Evolutionary conservation across 1,140 invertebrate genomes (phyloP).

Genomic region (Drosophila auraria): DNA sequence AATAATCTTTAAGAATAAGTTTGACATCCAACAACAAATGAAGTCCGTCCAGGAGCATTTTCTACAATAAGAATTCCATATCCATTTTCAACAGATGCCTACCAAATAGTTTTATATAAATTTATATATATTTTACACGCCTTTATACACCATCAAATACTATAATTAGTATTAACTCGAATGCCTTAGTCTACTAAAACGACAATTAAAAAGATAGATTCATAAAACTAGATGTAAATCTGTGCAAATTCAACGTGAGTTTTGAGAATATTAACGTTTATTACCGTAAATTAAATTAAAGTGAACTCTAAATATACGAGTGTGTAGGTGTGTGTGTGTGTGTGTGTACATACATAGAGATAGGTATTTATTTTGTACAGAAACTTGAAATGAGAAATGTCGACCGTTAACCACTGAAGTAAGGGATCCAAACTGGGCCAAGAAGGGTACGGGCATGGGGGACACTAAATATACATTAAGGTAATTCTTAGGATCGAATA

Average conservation of each 20-base stretch:
- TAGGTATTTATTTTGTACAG: conserved; percentile 70
- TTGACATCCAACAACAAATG: conserved; percentile 11
- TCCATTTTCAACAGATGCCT: conserved; percentile 33
- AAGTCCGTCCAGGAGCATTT: conserved; percentile 45
- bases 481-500: conserved; percentile 70
- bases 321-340: conserved; percentile 17
- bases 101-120: conserved; percentile 51
- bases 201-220: conserved; percentile 41
- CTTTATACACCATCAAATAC: conserved; percentile 47
- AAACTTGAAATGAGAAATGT: conserved; percentile 54
- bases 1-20: conserved; percentile 30
- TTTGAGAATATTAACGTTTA: conserved; percentile 69
- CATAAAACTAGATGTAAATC: conserved; percentile 18
- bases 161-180: conserved; percentile 33
- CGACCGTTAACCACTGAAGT: conserved; percentile 45
- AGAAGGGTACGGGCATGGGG: conserved; percentile 19
- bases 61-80: conserved; percentile 28
- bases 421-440: conserved; percentile 23
- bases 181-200: conserved; percentile 50
- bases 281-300: conserved; percentile 60
- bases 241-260: conserved; percentile 2
- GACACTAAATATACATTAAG: conserved; percentile 65
- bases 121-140: conserved; percentile 49
- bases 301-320: conserved; percentile 46
- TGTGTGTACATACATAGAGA: conserved; percentile 43